These are phyloP conservation scores for Neofelis nebulosa DNA, from an alignment of 2,113 vertebrate species.

Conservation along the genomic window DNA sequence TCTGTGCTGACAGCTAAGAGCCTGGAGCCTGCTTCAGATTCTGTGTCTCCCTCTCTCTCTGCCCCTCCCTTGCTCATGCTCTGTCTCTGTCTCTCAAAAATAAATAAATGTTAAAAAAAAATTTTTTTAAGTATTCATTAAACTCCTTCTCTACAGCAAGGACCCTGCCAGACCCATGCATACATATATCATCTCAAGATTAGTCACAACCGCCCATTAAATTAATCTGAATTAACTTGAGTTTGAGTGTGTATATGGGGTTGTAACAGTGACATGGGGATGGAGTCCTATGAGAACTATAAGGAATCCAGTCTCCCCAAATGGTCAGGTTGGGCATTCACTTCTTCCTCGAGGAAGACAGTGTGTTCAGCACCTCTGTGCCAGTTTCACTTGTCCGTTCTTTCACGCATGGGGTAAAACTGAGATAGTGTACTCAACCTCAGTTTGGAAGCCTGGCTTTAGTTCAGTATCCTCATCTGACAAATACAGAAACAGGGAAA, in stretches of 20 bases:
- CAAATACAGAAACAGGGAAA: neutral
- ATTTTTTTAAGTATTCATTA: neutral
- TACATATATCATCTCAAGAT: neutral
- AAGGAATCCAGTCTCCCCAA: neutral
- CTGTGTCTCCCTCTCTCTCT: no score
- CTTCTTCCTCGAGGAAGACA: neutral
- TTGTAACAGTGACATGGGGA: neutral
- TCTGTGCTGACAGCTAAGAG: no score
- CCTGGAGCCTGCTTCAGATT: no score
- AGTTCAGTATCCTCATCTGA: neutral
- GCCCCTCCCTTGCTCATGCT: no score
- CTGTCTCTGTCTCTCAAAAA: no score
- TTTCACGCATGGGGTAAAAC: neutral
- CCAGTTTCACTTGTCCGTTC: neutral
- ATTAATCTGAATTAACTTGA: neutral
- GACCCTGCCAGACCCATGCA: neutral
- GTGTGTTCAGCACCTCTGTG: neutral
- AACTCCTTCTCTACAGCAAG: neutral
- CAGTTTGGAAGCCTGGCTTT: slow-evolving; percentile 7
- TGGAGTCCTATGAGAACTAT: neutral
- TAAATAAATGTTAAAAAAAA: no score
- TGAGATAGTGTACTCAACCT: neutral
- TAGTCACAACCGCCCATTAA: neutral
- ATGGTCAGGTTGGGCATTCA: neutral
- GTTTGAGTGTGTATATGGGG: neutral